These are phyloP conservation scores for Erebia aethiops DNA, from an alignment of 2,888 invertebrate species.

Conservation along the genomic window DNA sequence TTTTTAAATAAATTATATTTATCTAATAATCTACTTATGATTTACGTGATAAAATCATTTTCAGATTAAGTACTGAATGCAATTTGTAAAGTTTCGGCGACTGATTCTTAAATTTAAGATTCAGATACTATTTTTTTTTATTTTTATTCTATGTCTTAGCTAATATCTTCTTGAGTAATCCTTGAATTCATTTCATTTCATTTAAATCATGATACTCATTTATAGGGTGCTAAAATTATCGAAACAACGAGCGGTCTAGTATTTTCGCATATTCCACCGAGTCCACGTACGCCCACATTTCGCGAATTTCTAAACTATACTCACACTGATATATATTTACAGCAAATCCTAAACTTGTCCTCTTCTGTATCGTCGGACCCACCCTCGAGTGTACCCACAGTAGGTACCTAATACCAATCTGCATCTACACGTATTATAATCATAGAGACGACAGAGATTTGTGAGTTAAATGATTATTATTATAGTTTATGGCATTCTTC, in stretches of 20 bases:
- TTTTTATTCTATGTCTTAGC: too few species aligned
- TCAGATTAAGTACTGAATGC: too few species aligned
- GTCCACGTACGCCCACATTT: constrained; percentile 67
- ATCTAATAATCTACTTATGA: neutral
- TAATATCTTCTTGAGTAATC: too few species aligned
- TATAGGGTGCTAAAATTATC: neutral
- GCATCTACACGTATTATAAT: constrained; percentile 29
- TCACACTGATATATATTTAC: constrained; percentile 70
- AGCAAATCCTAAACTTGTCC: constrained; percentile 66
- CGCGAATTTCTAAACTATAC: constrained; percentile 75
- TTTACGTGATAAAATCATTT: neutral
- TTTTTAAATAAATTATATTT: neutral
- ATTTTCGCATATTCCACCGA: constrained; percentile 52
- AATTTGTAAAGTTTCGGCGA: too few species aligned
- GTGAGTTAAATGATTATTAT: too few species aligned
- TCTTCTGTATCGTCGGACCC: constrained; percentile 42
- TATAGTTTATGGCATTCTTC: too few species aligned
- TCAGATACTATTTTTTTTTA: too few species aligned
- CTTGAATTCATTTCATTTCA: too few species aligned
- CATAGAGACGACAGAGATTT: neutral
- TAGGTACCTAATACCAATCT: constrained; percentile 3
- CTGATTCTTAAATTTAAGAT: too few species aligned
- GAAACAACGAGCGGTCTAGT: constrained; percentile 41
- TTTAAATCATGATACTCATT: too few species aligned
- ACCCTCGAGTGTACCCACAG: constrained; percentile 47